Evolutionary conservation across 2,888 invertebrate genomes (phyloP).

Genomic region (Archips xylosteana): DNA sequence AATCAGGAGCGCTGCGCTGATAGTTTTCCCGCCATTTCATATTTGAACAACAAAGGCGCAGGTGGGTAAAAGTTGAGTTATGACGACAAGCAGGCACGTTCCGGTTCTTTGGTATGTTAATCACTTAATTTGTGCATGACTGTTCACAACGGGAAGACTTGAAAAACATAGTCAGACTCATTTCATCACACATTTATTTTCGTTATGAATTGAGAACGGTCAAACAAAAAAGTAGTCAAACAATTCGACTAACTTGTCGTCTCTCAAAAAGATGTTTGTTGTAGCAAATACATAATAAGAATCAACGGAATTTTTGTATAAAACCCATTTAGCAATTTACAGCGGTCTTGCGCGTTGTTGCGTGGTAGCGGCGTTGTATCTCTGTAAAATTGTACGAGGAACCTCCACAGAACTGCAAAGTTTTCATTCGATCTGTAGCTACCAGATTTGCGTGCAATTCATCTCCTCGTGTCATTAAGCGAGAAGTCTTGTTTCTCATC

Average conservation of each 20-base stretch:
- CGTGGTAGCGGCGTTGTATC: no score
- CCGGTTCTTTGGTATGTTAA: constrained; percentile 43
- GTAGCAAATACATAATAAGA: no score
- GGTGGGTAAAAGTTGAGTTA: constrained; percentile 43
- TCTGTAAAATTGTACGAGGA: no score
- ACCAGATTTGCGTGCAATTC: no score
- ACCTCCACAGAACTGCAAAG: no score
- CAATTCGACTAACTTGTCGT: neutral
- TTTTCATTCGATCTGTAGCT: no score
- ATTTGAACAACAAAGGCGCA: constrained; percentile 33
- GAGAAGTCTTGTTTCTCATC: no score
- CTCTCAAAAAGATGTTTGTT: no score
- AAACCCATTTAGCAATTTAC: no score
- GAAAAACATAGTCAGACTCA: constrained; percentile 19
- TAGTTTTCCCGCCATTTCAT: constrained; percentile 25
- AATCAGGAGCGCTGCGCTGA: constrained; percentile 4
- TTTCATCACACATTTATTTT: constrained; percentile 23
- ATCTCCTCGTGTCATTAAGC: no score
- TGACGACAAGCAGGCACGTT: constrained; percentile 38
- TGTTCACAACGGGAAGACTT: constrained; percentile 30
- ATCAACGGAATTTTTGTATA: no score
- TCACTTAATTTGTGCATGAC: constrained; percentile 42
- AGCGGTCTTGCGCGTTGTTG: no score
- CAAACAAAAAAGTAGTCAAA: neutral
- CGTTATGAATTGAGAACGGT: constrained; percentile 23